phyloP scores from a whole-genome alignment of 2,888 invertebrate species.

The Labia minor region DNA sequence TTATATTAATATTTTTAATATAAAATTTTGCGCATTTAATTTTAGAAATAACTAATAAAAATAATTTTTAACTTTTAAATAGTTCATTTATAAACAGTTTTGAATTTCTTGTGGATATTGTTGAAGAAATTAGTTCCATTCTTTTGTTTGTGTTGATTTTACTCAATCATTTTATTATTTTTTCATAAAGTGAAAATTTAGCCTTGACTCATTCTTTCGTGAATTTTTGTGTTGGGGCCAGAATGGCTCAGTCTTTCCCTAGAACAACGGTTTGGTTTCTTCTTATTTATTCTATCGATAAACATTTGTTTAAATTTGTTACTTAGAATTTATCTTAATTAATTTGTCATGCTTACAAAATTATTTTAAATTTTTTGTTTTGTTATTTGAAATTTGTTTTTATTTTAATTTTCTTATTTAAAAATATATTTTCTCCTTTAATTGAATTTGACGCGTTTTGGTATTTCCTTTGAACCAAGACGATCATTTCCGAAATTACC shows the following conservation, averaged over 20 bases:
- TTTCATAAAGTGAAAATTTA: too few species aligned
- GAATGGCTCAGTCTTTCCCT: not conserved
- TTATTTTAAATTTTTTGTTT: not conserved
- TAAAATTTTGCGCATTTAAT: too few species aligned
- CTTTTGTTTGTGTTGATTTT: too few species aligned
- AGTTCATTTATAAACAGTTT: too few species aligned
- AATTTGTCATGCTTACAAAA: not conserved
- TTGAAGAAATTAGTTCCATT: too few species aligned
- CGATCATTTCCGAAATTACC: constrained; percentile 24
- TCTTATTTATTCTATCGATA: constrained; percentile 6
- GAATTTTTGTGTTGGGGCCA: not conserved
- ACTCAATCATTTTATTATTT: too few species aligned
- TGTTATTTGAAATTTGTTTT: not conserved
- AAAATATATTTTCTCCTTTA: not conserved
- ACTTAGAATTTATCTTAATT: not conserved
- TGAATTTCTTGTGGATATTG: too few species aligned
- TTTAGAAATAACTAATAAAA: too few species aligned
- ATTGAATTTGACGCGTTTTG: not conserved
- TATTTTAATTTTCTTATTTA: not conserved
- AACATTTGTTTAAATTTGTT: not conserved
- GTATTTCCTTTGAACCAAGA: constrained; percentile 8
- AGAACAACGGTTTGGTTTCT: not conserved
- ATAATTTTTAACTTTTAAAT: too few species aligned
- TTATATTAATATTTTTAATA: too few species aligned
- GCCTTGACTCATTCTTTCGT: too few species aligned